These are phyloP conservation scores for Nothoprocta pentlandii DNA, from an alignment of 2,113 vertebrate species.

Conservation along the genomic window DNA sequence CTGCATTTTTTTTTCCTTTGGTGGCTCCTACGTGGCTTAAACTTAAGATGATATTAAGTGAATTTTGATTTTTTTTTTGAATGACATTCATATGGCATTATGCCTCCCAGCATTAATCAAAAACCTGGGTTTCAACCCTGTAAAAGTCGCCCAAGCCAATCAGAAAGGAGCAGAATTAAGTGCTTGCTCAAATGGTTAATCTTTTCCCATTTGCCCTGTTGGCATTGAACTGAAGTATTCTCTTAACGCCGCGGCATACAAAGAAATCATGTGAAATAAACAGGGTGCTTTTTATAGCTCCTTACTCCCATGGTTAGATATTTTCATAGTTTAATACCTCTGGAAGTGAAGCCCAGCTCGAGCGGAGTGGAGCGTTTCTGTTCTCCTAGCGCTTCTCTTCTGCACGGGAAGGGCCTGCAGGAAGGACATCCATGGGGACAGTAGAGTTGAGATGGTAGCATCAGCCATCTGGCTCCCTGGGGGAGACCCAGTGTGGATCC, in stretches of 20 bases:
- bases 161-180: neutral
- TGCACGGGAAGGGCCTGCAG: fast-evolving
- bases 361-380: neutral
- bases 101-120: fast-evolving
- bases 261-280: conserved; percentile 69
- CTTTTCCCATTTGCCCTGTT: conserved; percentile 55
- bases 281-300: conserved; percentile 69
- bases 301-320: conserved; percentile 69
- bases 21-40: neutral
- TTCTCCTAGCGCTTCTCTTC: neutral
- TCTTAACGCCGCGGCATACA: conserved; percentile 28
- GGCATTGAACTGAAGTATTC: conserved; percentile 49
- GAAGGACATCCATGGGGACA: neutral
- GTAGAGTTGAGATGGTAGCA: neutral
- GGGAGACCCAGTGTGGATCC: too few relatives aligned
- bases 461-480: neutral
- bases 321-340: conserved; percentile 68
- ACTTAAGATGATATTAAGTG: neutral
- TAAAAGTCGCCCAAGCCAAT: neutral
- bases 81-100: fast-evolving
- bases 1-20: neutral
- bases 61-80: neutral
- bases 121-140: neutral
- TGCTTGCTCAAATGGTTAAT: conserved; percentile 20
- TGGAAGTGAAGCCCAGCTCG: conserved; percentile 63